A percentile compares a stretch with the other conserved stretches of the same genome.
These are phyloP conservation scores for Rhadinocentrus ornatus DNA, from an alignment of 2,797 vertebrate species.

Conservation along the genomic window DNA sequence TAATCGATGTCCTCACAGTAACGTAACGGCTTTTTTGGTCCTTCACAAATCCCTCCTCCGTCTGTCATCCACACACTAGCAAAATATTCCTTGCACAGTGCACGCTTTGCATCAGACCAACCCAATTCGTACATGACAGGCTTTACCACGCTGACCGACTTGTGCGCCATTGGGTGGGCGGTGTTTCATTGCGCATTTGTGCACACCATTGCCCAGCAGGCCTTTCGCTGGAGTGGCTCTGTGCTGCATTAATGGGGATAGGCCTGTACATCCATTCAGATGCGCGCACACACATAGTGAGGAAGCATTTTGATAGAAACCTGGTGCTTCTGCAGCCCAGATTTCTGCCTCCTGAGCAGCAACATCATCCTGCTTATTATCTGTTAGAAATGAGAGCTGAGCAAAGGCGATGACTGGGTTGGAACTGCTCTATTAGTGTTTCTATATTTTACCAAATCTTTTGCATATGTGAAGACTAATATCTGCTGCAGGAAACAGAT, in stretches of 20 bases:
- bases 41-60: constrained; percentile 13
- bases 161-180: constrained; percentile 73
- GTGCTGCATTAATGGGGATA: constrained; percentile 49
- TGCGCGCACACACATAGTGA: constrained; percentile 12
- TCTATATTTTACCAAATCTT: too few species aligned
- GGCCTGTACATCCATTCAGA: constrained; percentile 36
- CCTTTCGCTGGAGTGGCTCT: constrained; percentile 42
- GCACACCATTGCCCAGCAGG: constrained; percentile 61
- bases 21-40: constrained; percentile 48
- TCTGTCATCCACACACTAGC: constrained; percentile 63
- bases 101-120: constrained; percentile 32
- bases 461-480: background rate
- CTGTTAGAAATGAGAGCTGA: constrained; percentile 48
- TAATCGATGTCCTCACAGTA: constrained; percentile 26
- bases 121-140: constrained; percentile 54
- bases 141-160: constrained; percentile 57
- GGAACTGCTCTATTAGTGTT: constrained; percentile 8
- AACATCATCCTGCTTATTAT: constrained; percentile 62
- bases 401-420: background rate
- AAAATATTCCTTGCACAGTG: constrained; percentile 29
- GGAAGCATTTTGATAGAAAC: constrained; percentile 30
- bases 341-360: constrained; percentile 25
- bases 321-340: constrained; percentile 28
- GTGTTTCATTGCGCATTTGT: constrained; percentile 75
- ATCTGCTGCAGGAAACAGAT: background rate